A percentile compares a stretch with the other conserved stretches of the same genome.
phyloP scores from a whole-genome alignment of 2,888 invertebrate species.

The Gibbula magus region DNA sequence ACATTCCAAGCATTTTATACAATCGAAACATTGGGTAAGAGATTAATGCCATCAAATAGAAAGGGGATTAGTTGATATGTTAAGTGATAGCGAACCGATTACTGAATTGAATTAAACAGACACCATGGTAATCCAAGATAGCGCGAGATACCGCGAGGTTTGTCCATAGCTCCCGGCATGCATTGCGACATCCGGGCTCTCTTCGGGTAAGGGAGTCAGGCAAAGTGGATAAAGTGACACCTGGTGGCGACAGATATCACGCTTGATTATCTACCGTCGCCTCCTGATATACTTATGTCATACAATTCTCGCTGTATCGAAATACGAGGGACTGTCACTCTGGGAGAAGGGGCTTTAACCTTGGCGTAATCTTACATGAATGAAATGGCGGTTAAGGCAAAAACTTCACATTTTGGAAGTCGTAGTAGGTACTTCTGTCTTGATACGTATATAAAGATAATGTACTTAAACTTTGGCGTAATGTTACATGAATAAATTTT shows the following conservation, averaged over 20 bases:
- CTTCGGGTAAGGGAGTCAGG: not conserved
- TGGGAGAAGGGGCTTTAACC: too few species aligned
- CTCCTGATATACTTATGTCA: not conserved
- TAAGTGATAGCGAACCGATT: not conserved
- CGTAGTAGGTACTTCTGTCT: too few species aligned
- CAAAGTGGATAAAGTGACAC: not conserved
- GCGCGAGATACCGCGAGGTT: not conserved
- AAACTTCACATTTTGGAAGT: too few species aligned
- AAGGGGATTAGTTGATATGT: conserved; percentile 8
- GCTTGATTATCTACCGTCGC: not conserved
- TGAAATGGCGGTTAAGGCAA: too few species aligned
- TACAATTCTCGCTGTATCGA: not conserved
- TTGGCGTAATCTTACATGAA: too few species aligned
- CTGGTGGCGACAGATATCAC: not conserved
- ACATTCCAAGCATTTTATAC: not conserved
- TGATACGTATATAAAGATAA: too few species aligned
- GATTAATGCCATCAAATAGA: not conserved
- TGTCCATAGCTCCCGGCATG: conserved; percentile 3
- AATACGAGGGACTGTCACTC: too few species aligned
- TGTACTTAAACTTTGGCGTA: too few species aligned
- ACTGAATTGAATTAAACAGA: conserved; percentile 5
- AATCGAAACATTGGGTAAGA: not conserved
- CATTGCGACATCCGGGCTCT: not conserved
- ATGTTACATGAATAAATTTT: too few species aligned
- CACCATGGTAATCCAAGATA: not conserved